Percentiles rank a stretch among this genome's conserved stretches.
phyloP scores from a whole-genome alignment of 2,888 invertebrate genomes.

The Willowsia nigromaculata region DNA sequence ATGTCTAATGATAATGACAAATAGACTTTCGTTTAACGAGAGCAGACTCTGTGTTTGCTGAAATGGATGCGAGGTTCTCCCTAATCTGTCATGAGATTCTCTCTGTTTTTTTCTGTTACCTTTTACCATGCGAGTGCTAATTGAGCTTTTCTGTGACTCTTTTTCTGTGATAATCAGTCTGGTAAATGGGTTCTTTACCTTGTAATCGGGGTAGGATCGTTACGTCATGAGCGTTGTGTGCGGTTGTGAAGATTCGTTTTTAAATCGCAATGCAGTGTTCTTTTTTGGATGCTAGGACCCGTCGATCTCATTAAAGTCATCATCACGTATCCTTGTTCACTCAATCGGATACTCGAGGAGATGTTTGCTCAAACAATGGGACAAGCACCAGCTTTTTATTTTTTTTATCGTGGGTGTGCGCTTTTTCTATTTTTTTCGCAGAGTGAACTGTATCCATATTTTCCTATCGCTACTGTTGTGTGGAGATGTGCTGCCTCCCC shows the following conservation, averaged over 20 bases:
- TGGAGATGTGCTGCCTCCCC: not conserved
- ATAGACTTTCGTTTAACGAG: slow-evolving; percentile 54
- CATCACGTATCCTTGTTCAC: slow-evolving; percentile 51
- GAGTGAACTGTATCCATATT: slow-evolving; percentile 37
- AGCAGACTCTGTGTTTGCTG: slow-evolving; percentile 25
- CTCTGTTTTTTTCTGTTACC: not conserved
- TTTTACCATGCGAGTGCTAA: slow-evolving; percentile 72
- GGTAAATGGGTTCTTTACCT: slow-evolving; percentile 13
- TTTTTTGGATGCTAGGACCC: too few species aligned
- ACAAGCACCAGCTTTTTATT: slow-evolving; percentile 1
- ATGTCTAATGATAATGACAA: slow-evolving; percentile 71
- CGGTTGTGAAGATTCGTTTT: not conserved
- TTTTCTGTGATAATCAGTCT: slow-evolving; percentile 61
- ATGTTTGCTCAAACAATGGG: slow-evolving; percentile 51
- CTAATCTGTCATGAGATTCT: slow-evolving; percentile 11
- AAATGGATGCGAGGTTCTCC: slow-evolving; percentile 34
- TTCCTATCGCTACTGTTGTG: not conserved
- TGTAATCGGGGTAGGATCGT: not conserved
- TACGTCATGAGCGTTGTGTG: too few species aligned
- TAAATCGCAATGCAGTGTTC: too few species aligned
- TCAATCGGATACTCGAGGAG: not conserved
- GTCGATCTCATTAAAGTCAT: slow-evolving; percentile 67
- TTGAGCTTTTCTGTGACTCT: slow-evolving; percentile 67
- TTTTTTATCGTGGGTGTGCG: not conserved
- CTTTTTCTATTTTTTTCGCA: not conserved